phyloP scores from a whole-genome alignment of 2,113 vertebrate species.

The Accipiter virgatus region DNA sequence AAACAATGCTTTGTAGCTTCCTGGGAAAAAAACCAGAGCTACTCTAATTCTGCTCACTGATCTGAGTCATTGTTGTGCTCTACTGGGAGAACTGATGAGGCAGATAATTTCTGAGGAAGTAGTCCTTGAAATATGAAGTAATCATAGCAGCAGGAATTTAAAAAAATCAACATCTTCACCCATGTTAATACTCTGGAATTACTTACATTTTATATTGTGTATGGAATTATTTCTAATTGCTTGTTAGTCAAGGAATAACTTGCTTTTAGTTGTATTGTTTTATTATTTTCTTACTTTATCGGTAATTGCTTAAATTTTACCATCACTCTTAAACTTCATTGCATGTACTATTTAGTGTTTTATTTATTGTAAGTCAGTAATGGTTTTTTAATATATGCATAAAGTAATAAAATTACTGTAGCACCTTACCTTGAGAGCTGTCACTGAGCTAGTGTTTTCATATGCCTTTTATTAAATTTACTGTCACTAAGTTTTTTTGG shows the following conservation, averaged over 20 bases:
- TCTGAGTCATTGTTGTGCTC: not conserved
- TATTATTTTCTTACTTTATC: constrained; percentile 25
- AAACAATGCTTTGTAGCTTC: not conserved
- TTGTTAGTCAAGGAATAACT: not conserved
- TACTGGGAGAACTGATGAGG: not conserved
- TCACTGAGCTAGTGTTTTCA: not conserved
- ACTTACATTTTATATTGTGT: not conserved
- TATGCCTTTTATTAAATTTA: constrained; percentile 14
- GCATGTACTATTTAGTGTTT: not conserved
- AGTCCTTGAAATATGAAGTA: not conserved
- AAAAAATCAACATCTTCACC: not conserved
- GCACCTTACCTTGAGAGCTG: constrained; percentile 22
- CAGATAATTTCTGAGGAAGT: not conserved
- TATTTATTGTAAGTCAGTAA: constrained; percentile 22
- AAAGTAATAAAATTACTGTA: constrained; percentile 36
- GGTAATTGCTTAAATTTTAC: constrained; percentile 11
- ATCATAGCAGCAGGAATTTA: not conserved
- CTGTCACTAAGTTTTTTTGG: not conserved
- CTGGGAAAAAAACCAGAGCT: not conserved
- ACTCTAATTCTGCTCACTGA: not conserved
- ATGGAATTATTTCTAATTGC: not conserved
- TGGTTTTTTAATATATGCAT: constrained; percentile 1
- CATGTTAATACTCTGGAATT: not conserved
- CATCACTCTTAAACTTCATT: constrained; percentile 15
- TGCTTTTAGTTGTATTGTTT: not conserved